A percentile compares a stretch with the other conserved stretches of the same genome.
These are phyloP conservation scores for Lysandra coridon DNA, from an alignment of 2,888 invertebrate genomes.

Conservation along the genomic window DNA sequence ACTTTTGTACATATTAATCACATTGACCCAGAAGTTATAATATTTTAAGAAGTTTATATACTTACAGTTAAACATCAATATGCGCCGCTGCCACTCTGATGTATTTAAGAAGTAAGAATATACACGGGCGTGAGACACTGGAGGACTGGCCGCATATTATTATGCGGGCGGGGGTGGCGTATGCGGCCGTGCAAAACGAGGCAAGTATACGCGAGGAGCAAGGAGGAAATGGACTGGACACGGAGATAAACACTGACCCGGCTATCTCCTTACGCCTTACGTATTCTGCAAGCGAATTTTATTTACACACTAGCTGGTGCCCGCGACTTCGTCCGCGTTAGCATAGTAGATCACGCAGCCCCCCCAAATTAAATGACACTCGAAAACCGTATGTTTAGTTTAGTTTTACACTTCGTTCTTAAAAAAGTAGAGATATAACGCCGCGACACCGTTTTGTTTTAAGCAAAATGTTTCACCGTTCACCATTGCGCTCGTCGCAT, in stretches of 20 bases:
- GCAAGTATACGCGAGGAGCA: neutral
- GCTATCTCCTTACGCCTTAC: neutral
- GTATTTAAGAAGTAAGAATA: neutral
- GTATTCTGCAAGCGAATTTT: neutral
- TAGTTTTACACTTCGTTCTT: too few species aligned
- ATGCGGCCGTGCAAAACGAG: constrained; percentile 7
- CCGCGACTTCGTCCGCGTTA: too few species aligned
- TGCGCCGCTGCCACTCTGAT: neutral
- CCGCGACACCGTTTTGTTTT: too few species aligned
- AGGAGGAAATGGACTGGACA: constrained; percentile 7
- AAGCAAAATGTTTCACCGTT: too few species aligned
- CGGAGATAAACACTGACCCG: neutral
- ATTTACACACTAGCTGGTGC: neutral
- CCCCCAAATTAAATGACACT: too few species aligned
- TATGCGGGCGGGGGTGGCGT: neutral
- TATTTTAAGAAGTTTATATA: neutral
- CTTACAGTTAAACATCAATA: neutral
- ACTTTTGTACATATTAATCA: too few species aligned
- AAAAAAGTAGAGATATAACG: too few species aligned
- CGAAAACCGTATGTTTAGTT: too few species aligned
- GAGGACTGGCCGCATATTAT: neutral
- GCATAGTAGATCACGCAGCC: too few species aligned
- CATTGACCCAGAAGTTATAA: too few species aligned
- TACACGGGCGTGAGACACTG: neutral
- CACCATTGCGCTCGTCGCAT: too few species aligned